Evolutionary conservation across 2,113 vertebrate genomes (phyloP), one percentile per base, ranked within the genome.

Genomic region (Anarhynchus alexandrinus): DNA sequence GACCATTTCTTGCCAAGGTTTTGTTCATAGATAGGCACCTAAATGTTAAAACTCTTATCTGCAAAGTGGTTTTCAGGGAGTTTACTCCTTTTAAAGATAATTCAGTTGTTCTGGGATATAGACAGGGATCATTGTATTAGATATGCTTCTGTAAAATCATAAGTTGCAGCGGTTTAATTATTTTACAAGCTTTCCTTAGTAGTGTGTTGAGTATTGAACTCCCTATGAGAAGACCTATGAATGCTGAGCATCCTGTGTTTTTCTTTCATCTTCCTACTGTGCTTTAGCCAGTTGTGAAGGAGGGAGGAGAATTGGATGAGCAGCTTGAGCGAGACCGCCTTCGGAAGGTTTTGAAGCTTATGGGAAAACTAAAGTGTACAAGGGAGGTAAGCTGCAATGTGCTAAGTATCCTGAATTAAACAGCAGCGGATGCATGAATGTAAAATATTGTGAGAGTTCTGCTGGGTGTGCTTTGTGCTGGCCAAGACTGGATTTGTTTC

Each of bases 341-440:
- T 65, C 98, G 99, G 38, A 99, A 98, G 90, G 98, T 99, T 86
- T 96, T 99, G 52, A 99, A 99, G 97, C 98, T 98, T 66, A 97
- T 99, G 95, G 99, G 99, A 3, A 99, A 99, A 88, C 97, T 99
- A 6, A 99, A 98, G 96, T 99, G 99, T 92, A 98, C 98, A 0
- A 98, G 98, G 92, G 98, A 99, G 99, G 99, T 99, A 94, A 97
- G 97, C 47, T 73, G 67, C 15, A 12, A 15, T 36, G n/a, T 55
- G n/a, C 52, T 15, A 2, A 40, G 27, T 29, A 5, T 38, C 55
- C 38, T 10, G 16, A 55, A 10, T 34, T 26, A 32, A 84, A n/a
- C 30, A 43, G 55, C 38, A 74, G 26, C 1, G 2, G 25, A 15
- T 76, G 74, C 18, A 11, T 15, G 14, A 61, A 42, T 0, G 1